These are phyloP conservation scores for Molossus alvarezi DNA, from an alignment of 2,797 vertebrate species.

Conservation along the genomic window DNA sequence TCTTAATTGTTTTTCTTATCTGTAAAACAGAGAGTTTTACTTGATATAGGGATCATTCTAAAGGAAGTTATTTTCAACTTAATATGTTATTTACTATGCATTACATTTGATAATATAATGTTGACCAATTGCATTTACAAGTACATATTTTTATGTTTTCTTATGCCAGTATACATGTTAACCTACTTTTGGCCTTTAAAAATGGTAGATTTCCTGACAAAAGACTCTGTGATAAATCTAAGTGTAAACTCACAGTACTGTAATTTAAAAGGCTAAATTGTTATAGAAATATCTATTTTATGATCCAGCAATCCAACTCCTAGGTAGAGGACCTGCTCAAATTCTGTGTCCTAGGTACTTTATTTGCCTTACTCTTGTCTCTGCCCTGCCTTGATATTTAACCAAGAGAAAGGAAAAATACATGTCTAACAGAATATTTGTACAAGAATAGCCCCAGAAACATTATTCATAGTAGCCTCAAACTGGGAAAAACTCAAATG, in stretches of 20 bases:
- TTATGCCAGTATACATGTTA: neutral
- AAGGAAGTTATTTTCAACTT: constrained; percentile 14
- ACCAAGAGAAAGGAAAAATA: constrained; percentile 24
- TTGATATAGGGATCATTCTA: neutral
- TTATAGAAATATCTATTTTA: constrained; percentile 7
- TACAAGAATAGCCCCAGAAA: neutral
- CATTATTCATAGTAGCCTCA: neutral
- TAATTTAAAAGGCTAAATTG: constrained; percentile 4
- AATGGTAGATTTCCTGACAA: constrained; percentile 1
- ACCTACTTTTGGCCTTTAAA: neutral
- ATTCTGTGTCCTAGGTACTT: neutral
- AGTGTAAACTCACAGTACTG: neutral
- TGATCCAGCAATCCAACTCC: neutral
- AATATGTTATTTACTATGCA: neutral
- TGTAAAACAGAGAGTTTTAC: constrained; percentile 22
- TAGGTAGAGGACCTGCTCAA: neutral
- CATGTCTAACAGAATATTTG: neutral
- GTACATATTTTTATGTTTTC: constrained; percentile 51
- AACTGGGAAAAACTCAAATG: neutral
- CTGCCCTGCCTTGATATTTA: neutral
- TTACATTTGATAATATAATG: neutral
- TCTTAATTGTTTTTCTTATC: constrained; percentile 1
- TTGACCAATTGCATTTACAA: neutral
- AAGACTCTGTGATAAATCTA: neutral
- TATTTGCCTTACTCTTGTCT: neutral